phyloP scores from a whole-genome alignment of 2,888 invertebrate species.

The Zygaena filipendulae region DNA sequence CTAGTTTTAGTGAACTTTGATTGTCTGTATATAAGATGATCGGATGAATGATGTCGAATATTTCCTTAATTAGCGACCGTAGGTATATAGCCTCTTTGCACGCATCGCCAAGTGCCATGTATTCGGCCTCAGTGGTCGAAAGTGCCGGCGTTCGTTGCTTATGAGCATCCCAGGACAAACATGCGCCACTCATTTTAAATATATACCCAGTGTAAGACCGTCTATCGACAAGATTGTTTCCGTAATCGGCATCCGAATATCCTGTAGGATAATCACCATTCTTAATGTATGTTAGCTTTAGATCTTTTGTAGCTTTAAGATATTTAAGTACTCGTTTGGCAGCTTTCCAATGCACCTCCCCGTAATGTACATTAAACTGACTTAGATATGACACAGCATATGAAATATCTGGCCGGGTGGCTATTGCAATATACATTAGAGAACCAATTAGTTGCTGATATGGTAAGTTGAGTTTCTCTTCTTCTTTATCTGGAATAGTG shows the following conservation, averaged over 20 bases:
- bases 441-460: slow-evolving; percentile 13
- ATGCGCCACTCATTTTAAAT: slow-evolving; percentile 5
- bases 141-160: slow-evolving; percentile 10
- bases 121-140: slow-evolving; percentile 10
- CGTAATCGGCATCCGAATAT: too few species aligned
- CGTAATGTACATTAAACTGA: slow-evolving; percentile 15
- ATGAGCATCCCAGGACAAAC: slow-evolving; percentile 7
- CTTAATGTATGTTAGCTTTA: neutral
- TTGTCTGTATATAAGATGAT: too few species aligned
- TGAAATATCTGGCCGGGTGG: slow-evolving; percentile 11
- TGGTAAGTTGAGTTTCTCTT: too few species aligned
- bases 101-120: slow-evolving; percentile 12
- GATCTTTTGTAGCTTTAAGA: neutral
- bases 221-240: slow-evolving; percentile 9
- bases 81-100: slow-evolving; percentile 4
- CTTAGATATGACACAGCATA: slow-evolving; percentile 10
- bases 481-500: too few species aligned
- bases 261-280: too few species aligned
- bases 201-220: slow-evolving; percentile 12
- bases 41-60: slow-evolving; percentile 5
- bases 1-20: slow-evolving; percentile 3
- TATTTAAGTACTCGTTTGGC: neutral
- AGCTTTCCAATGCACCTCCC: neutral
- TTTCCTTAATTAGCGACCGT: too few species aligned
- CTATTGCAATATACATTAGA: slow-evolving; percentile 11